Evolutionary conservation across 1,140 invertebrate genomes (phyloP).

Genomic region (Drosophila parvula): DNA sequence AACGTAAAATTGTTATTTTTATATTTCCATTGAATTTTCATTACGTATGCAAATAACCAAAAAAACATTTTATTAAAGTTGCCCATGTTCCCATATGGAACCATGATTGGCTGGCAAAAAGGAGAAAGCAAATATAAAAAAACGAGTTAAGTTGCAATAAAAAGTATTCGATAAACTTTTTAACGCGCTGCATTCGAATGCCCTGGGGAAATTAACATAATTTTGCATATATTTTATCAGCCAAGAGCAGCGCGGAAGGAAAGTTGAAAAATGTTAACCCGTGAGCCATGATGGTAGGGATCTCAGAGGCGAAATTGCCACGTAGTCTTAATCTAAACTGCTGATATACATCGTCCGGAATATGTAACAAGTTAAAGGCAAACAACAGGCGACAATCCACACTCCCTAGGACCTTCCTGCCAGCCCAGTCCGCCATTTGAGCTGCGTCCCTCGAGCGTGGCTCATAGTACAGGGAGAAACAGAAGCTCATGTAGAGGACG

Average conservation of each 20-base stretch:
- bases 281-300: neutral
- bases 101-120: constrained; percentile 2
- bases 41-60: neutral
- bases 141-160: constrained; percentile 55
- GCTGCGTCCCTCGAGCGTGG: constrained; percentile 10
- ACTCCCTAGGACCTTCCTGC: neutral
- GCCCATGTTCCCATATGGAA: neutral
- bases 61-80: constrained; percentile 6
- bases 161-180: constrained; percentile 57
- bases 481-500: constrained; percentile 18
- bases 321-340: constrained; percentile 64
- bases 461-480: constrained; percentile 1
- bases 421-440: constrained; percentile 5
- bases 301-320: constrained; percentile 33
- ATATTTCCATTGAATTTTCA: constrained; percentile 1
- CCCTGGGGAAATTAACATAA: constrained; percentile 75
- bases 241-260: constrained; percentile 22
- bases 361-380: constrained; percentile 80
- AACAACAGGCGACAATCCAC: constrained; percentile 24
- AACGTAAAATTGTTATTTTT: neutral
- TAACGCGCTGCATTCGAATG: constrained; percentile 67
- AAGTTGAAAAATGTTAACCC: constrained; percentile 53
- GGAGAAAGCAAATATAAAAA: neutral
- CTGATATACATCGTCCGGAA: constrained; percentile 73
- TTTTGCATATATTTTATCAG: constrained; percentile 72